These are phyloP conservation scores for Jaculus jaculus DNA, from an alignment of 2,113 vertebrate species.

Conservation along the genomic window DNA sequence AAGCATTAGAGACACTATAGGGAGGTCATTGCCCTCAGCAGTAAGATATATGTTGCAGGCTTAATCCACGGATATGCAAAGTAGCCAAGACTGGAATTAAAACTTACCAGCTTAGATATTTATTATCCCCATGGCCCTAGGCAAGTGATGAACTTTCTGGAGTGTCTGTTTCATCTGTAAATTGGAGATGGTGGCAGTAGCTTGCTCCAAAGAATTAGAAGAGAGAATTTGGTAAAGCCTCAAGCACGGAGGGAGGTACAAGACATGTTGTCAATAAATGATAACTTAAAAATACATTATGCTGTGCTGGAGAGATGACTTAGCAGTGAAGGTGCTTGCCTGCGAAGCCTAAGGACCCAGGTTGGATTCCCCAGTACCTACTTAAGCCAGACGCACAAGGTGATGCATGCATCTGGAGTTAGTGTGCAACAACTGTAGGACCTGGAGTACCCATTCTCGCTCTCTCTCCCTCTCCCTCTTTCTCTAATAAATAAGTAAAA, in stretches of 20 bases:
- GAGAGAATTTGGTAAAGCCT: neutral
- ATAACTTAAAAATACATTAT: neutral
- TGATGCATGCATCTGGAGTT: too few relatives aligned
- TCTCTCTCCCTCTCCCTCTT: too few relatives aligned
- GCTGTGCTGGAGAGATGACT: neutral
- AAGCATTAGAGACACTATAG: neutral
- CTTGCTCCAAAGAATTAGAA: constrained; percentile 1
- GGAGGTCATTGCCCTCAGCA: neutral
- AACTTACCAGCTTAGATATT: constrained; percentile 21
- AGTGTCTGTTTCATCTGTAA: neutral
- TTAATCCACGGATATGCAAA: neutral
- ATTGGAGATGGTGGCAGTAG: neutral
- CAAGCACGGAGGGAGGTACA: neutral
- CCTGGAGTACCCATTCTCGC: too few relatives aligned
- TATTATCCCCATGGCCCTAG: neutral
- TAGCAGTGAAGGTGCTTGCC: too few relatives aligned
- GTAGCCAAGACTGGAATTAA: neutral
- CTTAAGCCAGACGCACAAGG: too few relatives aligned
- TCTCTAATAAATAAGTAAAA: too few relatives aligned
- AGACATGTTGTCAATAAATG: neutral
- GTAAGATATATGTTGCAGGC: constrained; percentile 32
- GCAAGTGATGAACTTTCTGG: neutral
- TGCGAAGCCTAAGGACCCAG: too few relatives aligned
- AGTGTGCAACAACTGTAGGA: too few relatives aligned
- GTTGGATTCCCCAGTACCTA: too few relatives aligned